These are phyloP conservation scores for Prionailurus bengalensis DNA, from an alignment of 2,113 vertebrate species.

Conservation along the genomic window DNA sequence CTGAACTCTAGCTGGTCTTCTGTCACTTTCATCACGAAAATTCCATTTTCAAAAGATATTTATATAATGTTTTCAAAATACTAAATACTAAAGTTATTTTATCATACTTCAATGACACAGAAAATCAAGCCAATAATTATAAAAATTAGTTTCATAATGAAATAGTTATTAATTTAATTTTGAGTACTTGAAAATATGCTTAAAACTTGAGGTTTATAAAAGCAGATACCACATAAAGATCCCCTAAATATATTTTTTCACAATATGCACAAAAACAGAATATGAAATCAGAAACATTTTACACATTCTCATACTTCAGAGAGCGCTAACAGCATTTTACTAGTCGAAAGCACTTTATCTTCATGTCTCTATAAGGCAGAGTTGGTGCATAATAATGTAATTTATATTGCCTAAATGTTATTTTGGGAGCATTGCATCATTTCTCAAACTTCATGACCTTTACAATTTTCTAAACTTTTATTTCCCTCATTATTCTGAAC, in stretches of 20 bases:
- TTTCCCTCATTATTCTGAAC: constrained; percentile 99
- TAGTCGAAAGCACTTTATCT: constrained; percentile 99
- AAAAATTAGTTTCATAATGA: constrained; percentile 75
- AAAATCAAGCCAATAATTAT: constrained; percentile 76
- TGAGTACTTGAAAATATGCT: constrained; percentile 78
- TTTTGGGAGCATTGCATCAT: constrained; percentile 99
- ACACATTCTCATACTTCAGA: constrained; percentile 99
- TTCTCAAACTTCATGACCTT: constrained; percentile 99
- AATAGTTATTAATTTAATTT: constrained; percentile 72
- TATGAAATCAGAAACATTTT: constrained; percentile 99
- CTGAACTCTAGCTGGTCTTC: constrained; percentile 20
- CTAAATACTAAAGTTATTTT: constrained; percentile 54
- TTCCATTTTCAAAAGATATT: constrained; percentile 16
- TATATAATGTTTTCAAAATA: constrained; percentile 68
- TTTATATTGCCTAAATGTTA: constrained; percentile 99
- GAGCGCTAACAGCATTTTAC: constrained; percentile 99
- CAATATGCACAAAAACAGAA: constrained; percentile 93
- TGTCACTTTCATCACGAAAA: constrained; percentile 63
- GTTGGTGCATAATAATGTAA: constrained; percentile 99
- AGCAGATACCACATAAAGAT: constrained; percentile 87
- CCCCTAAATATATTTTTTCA: constrained; percentile 88
- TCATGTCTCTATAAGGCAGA: constrained; percentile 98
- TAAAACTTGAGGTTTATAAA: constrained; percentile 78
- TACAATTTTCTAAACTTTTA: constrained; percentile 99
- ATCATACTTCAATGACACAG: constrained; percentile 51